Percentiles rank a stretch among this genome's conserved stretches.
These are phyloP conservation scores for Leistus spinibarbis DNA, from an alignment of 2,888 invertebrate genomes.

Conservation along the genomic window DNA sequence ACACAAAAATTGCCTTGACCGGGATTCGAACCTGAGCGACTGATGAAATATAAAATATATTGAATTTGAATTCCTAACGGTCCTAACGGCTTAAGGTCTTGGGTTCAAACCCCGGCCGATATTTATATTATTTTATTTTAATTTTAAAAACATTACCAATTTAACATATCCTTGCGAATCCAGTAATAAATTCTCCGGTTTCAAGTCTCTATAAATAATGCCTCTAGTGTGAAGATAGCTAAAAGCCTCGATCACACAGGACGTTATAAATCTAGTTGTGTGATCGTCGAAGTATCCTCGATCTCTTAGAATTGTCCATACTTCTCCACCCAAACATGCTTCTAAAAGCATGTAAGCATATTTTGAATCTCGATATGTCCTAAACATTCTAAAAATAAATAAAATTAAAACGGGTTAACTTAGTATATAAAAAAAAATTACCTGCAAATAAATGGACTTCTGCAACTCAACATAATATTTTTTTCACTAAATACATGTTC, in stretches of 20 bases:
- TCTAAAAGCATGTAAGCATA: conserved; percentile 77
- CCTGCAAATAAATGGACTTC: conserved; percentile 77
- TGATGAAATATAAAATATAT: too few species aligned
- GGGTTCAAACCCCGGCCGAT: too few species aligned
- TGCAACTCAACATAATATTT: conserved; percentile 70
- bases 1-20: too few species aligned
- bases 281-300: conserved; percentile 68
- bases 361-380: conserved; percentile 71
- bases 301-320: conserved; percentile 75
- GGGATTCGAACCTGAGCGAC: too few species aligned
- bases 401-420: neutral
- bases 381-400: conserved; percentile 61
- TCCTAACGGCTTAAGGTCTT: too few species aligned
- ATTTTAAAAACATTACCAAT: conserved; percentile 57
- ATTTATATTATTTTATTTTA: neutral
- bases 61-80: too few species aligned
- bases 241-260: conserved; percentile 73
- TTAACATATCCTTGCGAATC: conserved; percentile 69
- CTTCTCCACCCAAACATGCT: conserved; percentile 73
- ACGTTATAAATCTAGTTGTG: conserved; percentile 70
- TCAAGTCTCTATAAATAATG: conserved; percentile 68
- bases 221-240: conserved; percentile 70
- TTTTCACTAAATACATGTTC: conserved; percentile 75
- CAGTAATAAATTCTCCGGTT: conserved; percentile 73
- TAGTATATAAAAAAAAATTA: conserved; percentile 47